Conservation (phyloP, 2,113 vertebrate species). For the Meleagris gallopavo region DNA sequence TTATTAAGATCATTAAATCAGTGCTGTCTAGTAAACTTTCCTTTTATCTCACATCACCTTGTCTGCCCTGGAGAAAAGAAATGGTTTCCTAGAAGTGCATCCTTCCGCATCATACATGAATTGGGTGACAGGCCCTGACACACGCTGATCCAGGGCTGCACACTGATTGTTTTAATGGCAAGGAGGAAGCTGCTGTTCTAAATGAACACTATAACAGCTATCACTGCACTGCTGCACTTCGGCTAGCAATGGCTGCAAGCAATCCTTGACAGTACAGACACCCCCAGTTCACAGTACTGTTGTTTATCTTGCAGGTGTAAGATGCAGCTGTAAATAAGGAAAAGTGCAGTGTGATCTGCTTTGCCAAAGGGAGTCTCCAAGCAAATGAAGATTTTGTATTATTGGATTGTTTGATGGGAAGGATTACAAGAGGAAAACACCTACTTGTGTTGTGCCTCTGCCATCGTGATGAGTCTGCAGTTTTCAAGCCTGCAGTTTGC, state of each 20-base stretch:
- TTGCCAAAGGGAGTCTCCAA: neutral
- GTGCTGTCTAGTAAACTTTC: constrained; percentile 27
- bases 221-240: neutral
- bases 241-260: neutral
- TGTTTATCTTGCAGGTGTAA: neutral
- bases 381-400: neutral
- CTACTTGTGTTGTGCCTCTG: neutral
- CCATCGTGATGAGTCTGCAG: neutral
- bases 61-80: constrained; percentile 2
- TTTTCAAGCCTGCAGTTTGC: constrained; percentile 7
- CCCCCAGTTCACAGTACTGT: neutral
- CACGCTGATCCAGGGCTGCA: rapidly evolving
- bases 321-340: neutral
- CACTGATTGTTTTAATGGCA: neutral
- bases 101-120: neutral
- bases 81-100: neutral
- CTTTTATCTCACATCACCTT: constrained; percentile 27
- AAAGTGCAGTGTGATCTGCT: neutral
- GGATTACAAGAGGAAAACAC: neutral
- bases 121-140: neutral
- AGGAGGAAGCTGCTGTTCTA: neutral
- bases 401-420: neutral
- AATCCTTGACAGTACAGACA: neutral
- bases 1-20: constrained; percentile 56
- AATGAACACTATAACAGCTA: neutral